Conservation (phyloP, 37 sponge, comb jelly and placozoan genomes). For the Aplysina aerophoba region DNA sequence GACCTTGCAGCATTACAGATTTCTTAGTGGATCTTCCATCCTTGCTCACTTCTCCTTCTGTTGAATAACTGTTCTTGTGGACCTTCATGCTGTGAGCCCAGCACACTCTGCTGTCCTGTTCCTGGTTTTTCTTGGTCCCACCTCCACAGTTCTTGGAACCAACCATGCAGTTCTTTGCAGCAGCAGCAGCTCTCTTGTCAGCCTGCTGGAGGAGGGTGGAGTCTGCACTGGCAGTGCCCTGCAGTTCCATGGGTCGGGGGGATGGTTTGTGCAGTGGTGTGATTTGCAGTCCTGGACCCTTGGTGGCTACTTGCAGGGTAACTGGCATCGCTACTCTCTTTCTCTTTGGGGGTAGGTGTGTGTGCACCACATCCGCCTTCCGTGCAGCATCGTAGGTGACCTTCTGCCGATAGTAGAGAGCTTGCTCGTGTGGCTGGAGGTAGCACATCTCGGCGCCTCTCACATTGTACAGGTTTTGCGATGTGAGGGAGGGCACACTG, state of each 20-base stretch:
- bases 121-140: background rate
- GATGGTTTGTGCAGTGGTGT: background rate
- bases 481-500: constrained; percentile 7
- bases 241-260: no score
- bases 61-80: background rate
- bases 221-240: no score
- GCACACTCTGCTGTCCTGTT: background rate
- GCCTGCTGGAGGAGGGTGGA: no score
- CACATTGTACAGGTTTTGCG: background rate
- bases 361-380: background rate
- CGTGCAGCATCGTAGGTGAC: background rate
- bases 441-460: constrained; percentile 4
- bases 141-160: background rate
- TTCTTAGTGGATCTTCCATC: background rate
- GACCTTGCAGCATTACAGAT: background rate
- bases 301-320: background rate
- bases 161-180: no score
- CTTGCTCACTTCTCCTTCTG: no score
- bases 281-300: constrained; percentile 18
- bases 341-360: no score
- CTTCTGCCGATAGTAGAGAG: background rate
- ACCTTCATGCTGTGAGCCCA: constrained; percentile 2
- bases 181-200: no score
- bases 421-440: background rate
- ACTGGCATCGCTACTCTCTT: background rate